Conservation (phyloP, 2,113 vertebrate species). For the Clarias magur region DNA sequence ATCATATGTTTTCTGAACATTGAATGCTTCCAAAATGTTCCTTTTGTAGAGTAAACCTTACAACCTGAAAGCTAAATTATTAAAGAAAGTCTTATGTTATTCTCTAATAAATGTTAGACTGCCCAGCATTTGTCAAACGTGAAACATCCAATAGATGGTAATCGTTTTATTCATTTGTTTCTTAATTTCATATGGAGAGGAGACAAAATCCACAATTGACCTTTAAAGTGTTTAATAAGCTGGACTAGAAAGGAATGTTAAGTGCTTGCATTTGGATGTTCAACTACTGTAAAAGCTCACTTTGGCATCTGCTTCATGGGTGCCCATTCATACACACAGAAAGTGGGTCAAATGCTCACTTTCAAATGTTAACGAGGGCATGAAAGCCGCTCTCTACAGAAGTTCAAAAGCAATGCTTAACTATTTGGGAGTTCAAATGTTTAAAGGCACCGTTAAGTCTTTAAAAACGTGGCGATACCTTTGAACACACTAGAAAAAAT, state of each 20-base stretch:
- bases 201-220: background rate
- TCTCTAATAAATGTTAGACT: background rate
- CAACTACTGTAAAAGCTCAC: constrained; percentile 30
- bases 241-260: constrained; percentile 19
- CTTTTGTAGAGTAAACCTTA: background rate
- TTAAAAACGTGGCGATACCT: no score
- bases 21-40: background rate
- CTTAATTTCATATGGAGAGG: background rate
- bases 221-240: background rate
- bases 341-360: constrained; percentile 44
- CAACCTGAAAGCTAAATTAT: background rate
- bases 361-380: constrained; percentile 30
- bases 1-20: background rate
- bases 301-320: constrained; percentile 20
- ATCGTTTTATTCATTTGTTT: background rate
- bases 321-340: constrained; percentile 30
- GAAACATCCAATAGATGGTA: background rate
- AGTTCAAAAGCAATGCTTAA: constrained; percentile 6
- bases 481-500: background rate
- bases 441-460: background rate
- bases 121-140: background rate
- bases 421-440: background rate
- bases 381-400: background rate
- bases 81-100: background rate
- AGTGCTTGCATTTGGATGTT: constrained; percentile 18